phyloP scores from a whole-genome alignment of 2,888 invertebrate species.

The Anodontia alba region DNA sequence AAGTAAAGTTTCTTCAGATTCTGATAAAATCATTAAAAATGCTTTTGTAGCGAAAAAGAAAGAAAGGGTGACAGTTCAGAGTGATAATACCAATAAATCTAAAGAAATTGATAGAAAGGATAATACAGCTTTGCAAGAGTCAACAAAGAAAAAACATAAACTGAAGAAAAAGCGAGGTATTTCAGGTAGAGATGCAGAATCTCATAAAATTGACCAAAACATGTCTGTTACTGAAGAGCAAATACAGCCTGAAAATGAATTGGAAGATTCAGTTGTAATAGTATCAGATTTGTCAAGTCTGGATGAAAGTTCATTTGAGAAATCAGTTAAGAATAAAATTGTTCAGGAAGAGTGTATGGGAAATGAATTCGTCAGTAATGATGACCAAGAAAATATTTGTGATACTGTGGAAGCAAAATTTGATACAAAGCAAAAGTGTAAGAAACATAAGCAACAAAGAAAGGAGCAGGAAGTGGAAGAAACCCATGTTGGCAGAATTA shows the following conservation, averaged over 20 bases:
- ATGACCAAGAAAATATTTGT: neutral
- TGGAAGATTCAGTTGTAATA: neutral
- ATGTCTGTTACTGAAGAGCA: neutral
- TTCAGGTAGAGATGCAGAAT: neutral
- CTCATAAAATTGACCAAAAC: neutral
- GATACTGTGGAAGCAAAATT: neutral
- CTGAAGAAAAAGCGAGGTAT: neutral
- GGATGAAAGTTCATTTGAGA: constrained; percentile 16
- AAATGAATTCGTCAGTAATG: neutral
- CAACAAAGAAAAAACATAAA: neutral
- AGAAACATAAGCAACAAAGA: too few relatives aligned
- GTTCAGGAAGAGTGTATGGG: neutral
- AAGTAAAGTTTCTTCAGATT: neutral
- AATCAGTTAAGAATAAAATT: neutral
- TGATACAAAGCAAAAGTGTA: too few relatives aligned
- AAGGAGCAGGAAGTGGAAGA: too few relatives aligned
- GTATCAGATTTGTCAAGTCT: neutral
- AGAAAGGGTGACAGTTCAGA: neutral
- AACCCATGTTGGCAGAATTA: neutral
- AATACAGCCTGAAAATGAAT: neutral
- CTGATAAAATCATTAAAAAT: neutral
- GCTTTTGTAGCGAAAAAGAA: neutral
- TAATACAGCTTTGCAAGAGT: neutral
- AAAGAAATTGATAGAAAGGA: too few relatives aligned
- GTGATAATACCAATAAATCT: too few relatives aligned